phyloP scores from a whole-genome alignment of 23 tunicate species.

The Phallusia fumigata region DNA sequence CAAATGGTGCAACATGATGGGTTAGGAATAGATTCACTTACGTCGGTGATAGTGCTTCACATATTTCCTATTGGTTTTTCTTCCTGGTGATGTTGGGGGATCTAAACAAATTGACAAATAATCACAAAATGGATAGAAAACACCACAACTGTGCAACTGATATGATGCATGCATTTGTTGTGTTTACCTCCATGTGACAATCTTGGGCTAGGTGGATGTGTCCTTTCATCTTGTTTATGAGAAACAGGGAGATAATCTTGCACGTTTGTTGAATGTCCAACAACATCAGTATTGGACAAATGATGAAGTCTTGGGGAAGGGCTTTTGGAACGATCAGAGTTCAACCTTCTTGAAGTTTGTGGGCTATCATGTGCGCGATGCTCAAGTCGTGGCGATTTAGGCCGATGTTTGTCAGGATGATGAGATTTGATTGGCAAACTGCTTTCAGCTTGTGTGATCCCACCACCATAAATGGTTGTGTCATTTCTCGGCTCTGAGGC shows the following conservation, averaged over 20 bases:
- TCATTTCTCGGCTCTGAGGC: neutral
- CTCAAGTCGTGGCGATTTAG: neutral
- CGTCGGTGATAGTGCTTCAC: slow-evolving; percentile 4
- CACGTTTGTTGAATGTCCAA: neutral
- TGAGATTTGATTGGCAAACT: neutral
- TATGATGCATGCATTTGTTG: neutral
- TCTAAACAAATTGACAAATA: neutral
- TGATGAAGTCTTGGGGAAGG: neutral
- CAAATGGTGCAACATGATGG: no score
- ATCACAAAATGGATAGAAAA: neutral
- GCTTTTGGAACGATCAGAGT: neutral
- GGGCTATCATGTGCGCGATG: neutral
- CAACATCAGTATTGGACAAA: neutral
- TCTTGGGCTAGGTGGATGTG: neutral
- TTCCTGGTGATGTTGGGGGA: neutral
- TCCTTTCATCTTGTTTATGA: neutral
- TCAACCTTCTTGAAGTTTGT: neutral
- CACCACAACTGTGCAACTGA: neutral
- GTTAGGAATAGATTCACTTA: neutral
- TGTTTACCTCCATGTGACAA: neutral
- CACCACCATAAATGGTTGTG: neutral
- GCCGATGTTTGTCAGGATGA: neutral
- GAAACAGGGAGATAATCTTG: neutral
- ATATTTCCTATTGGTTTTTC: neutral
- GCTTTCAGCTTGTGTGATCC: neutral